A percentile compares a stretch with the other conserved stretches of the same genome.
Evolutionary conservation across 2,888 invertebrate species (phyloP).

Genomic region (Eumacrocentrus americanus): DNA sequence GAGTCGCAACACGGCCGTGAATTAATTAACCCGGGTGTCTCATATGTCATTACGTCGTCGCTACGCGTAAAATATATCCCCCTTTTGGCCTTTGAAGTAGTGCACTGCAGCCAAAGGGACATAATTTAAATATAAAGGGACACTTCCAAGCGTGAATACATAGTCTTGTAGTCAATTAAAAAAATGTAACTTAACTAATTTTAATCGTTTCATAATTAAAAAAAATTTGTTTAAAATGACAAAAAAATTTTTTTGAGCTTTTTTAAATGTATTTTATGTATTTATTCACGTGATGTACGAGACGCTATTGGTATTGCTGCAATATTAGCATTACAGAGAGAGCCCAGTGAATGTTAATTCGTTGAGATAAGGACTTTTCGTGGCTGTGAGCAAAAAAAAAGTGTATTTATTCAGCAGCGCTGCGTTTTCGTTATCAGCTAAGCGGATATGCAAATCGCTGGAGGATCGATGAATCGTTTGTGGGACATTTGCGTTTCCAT

Average conservation of each 20-base stretch:
- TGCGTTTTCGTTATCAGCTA: conserved; percentile 19
- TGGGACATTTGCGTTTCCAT: conserved; percentile 19
- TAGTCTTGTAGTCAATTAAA: too few relatives aligned
- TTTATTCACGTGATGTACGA: not conserved
- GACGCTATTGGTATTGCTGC: not conserved
- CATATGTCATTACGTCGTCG: conserved; percentile 7
- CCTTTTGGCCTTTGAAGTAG: conserved; percentile 2
- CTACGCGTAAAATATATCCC: conserved; percentile 4
- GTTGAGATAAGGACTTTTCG: conserved; percentile 1
- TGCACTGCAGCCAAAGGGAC: not conserved
- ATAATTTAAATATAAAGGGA: too few relatives aligned
- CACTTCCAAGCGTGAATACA: too few relatives aligned
- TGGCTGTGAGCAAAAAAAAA: not conserved
- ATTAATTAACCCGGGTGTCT: conserved; percentile 15
- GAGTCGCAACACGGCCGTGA: conserved; percentile 13
- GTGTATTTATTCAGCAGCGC: not conserved
- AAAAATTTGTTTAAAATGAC: too few relatives aligned
- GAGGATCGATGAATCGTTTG: conserved; percentile 22
- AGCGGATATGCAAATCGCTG: conserved; percentile 12
- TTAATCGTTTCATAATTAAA: too few relatives aligned
- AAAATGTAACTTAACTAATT: too few relatives aligned
- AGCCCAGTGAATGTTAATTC: not conserved
- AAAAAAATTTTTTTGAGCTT: too few relatives aligned
- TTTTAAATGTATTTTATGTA: not conserved
- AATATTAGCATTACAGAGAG: not conserved